Evolutionary conservation across 1,140 invertebrate genomes (phyloP).

Genomic region (Sarcophaga peregrina): DNA sequence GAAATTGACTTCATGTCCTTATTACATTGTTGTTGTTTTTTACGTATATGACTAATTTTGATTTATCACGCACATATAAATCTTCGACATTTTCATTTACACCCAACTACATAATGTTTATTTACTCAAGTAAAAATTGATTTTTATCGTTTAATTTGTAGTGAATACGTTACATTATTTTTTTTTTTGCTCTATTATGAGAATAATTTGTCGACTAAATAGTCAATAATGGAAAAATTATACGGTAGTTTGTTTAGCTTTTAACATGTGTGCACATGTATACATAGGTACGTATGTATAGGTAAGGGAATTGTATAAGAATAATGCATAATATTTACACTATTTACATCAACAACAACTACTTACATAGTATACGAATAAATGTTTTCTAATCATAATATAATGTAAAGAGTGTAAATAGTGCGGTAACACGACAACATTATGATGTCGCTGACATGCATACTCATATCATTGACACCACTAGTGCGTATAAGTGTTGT

Average conservation of each 20-base stretch:
- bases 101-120: neutral
- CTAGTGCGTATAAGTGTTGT: neutral
- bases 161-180: neutral
- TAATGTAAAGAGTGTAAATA: too few relatives aligned
- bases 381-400: too few relatives aligned
- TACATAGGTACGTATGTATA: neutral
- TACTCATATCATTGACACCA: neutral
- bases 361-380: too few relatives aligned
- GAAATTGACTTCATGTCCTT: too few relatives aligned
- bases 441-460: too few relatives aligned
- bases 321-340: too few relatives aligned
- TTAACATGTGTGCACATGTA: neutral
- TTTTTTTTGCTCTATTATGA: neutral
- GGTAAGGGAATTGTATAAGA: neutral
- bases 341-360: too few relatives aligned
- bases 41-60: too few relatives aligned
- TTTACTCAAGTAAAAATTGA: constrained; percentile 1
- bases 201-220: neutral
- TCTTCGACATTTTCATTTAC: too few relatives aligned
- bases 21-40: too few relatives aligned
- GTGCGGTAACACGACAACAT: too few relatives aligned
- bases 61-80: too few relatives aligned
- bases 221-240: neutral
- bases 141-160: neutral
- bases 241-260: neutral